phyloP scores from a whole-genome alignment of 2,797 vertebrate species.

The Takifugu ocellatus region DNA sequence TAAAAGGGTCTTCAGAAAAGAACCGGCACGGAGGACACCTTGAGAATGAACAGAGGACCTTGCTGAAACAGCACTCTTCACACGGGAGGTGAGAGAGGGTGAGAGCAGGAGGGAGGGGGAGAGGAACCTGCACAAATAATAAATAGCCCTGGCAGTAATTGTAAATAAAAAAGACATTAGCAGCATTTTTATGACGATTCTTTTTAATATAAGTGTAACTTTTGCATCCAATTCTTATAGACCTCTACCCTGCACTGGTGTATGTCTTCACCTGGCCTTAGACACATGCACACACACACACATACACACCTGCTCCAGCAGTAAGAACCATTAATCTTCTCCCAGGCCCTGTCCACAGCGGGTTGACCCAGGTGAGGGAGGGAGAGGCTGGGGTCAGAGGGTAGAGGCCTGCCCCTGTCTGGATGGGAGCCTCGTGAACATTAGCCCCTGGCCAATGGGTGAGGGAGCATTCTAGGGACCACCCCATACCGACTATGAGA shows the following conservation, averaged over 20 bases:
- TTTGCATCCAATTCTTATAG: slow-evolving; percentile 10
- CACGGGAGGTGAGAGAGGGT: slow-evolving; percentile 70
- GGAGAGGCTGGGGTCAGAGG: slow-evolving; percentile 63
- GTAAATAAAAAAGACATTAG: slow-evolving; percentile 6
- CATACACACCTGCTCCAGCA: slow-evolving; percentile 17
- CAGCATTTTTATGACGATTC: background rate
- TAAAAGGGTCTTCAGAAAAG: slow-evolving; percentile 96
- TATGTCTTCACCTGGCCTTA: background rate
- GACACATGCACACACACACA: slow-evolving; percentile 1
- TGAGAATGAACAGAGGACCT: slow-evolving; percentile 98
- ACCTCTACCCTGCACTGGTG: background rate
- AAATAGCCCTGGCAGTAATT: background rate
- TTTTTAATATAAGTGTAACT: background rate
- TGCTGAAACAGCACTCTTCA: slow-evolving; percentile 98
- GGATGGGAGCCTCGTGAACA: slow-evolving; percentile 63
- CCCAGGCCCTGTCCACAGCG: slow-evolving; percentile 63
- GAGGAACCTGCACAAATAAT: background rate
- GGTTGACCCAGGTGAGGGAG: slow-evolving; percentile 72
- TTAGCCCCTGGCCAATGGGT: slow-evolving; percentile 66
- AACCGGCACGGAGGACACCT: slow-evolving; percentile 94
- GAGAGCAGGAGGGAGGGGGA: slow-evolving; percentile 13
- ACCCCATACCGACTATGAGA: slow-evolving; percentile 40
- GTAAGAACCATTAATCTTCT: slow-evolving; percentile 77
- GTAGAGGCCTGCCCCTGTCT: slow-evolving; percentile 60
- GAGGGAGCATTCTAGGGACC: slow-evolving; percentile 40